A percentile compares a stretch with the other conserved stretches of the same genome.
Evolutionary conservation across 2,888 invertebrate genomes (phyloP).

Genomic region (Hyppa rectilinea): DNA sequence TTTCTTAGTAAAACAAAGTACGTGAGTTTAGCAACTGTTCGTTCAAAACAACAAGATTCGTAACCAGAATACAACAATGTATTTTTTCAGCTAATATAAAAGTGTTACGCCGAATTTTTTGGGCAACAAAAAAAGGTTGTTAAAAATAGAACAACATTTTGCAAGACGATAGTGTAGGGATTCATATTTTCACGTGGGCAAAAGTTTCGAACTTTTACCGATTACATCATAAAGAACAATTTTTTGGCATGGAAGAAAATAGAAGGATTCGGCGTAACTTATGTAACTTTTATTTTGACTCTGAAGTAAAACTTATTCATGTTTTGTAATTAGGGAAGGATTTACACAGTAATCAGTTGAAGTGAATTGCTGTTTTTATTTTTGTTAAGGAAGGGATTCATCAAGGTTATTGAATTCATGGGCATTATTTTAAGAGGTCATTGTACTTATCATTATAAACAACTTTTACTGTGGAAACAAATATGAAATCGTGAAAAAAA

Average conservation of each 20-base stretch:
- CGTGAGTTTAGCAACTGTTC: not conserved
- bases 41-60: not conserved
- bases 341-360: too few relatives aligned
- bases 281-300: conserved; percentile 24
- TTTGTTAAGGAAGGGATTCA: too few relatives aligned
- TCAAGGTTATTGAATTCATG: too few relatives aligned
- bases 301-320: not conserved
- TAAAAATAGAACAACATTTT: conserved; percentile 29
- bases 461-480: too few relatives aligned
- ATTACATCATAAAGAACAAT: conserved; percentile 47
- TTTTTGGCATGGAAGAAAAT: conserved; percentile 14
- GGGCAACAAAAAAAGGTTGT: not conserved
- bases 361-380: too few relatives aligned
- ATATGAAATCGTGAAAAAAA: too few relatives aligned
- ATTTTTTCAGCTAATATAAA: not conserved
- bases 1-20: not conserved
- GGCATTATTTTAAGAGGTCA: too few relatives aligned
- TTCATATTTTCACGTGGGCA: conserved; percentile 27
- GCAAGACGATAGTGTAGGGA: not conserved
- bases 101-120: not conserved
- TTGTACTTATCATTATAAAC: too few relatives aligned
- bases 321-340: not conserved
- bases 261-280: conserved; percentile 17
- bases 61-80: conserved; percentile 8
- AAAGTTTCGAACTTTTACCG: conserved; percentile 16